Conservation (phyloP, 2,113 vertebrate genomes). For the Desmodus rotundus region DNA sequence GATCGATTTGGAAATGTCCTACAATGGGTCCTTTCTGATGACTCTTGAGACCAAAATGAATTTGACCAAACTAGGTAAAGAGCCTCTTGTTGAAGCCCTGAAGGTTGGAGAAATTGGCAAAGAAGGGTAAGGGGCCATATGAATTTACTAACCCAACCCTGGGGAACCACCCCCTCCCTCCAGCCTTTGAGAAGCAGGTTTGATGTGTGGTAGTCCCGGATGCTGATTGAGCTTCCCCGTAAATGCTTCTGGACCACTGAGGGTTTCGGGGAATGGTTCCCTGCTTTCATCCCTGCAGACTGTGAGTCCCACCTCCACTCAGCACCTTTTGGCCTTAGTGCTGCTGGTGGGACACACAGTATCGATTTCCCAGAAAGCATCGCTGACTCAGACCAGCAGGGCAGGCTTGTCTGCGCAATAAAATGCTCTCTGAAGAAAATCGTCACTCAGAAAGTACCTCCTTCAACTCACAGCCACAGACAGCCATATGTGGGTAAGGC, state of each 20-base stretch:
- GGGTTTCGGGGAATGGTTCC: background rate
- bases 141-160: constrained; percentile 43
- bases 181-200: constrained; percentile 5
- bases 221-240: background rate
- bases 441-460: background rate
- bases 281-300: background rate
- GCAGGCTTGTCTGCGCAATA: background rate
- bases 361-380: background rate
- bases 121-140: constrained; percentile 90
- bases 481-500: background rate
- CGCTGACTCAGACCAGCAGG: background rate
- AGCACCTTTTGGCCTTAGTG: background rate
- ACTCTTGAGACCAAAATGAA: constrained; percentile 99
- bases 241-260: background rate
- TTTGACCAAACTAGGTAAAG: constrained; percentile 95
- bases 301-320: background rate
- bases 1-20: constrained; percentile 97
- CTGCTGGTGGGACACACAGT: background rate
- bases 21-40: constrained; percentile 97
- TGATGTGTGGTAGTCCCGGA: background rate
- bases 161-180: constrained; percentile 1
- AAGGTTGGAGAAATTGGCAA: constrained; percentile 90
- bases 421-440: background rate
- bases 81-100: constrained; percentile 88
- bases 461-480: background rate